Conservation (phyloP, 1,140 invertebrate genomes). For the Paralvinella palmiformis region DNA sequence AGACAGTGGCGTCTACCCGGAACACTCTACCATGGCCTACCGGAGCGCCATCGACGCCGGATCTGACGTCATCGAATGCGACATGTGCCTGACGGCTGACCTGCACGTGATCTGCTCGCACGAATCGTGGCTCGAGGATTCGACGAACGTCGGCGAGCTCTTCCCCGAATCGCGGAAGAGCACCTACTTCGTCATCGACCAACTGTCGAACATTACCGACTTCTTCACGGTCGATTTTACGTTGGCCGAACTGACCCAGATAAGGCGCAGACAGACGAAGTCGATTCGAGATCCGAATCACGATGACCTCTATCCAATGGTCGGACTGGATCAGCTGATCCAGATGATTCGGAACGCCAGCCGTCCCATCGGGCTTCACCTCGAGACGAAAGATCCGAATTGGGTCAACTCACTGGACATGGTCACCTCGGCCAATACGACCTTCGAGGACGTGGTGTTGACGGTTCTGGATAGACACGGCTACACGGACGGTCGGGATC, state of each 20-base stretch:
- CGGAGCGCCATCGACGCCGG: constrained; percentile 20
- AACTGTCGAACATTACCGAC: constrained; percentile 19
- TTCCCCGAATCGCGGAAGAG: constrained; percentile 10
- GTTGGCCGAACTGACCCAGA: constrained; percentile 17
- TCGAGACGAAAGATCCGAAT: constrained; percentile 7
- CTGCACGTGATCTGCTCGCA: constrained; percentile 22
- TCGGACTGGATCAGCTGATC: background rate
- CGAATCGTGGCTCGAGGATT: too few relatives aligned
- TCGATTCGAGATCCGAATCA: background rate
- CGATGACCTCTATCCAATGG: background rate
- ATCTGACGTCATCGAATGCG: constrained; percentile 31
- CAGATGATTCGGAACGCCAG: background rate
- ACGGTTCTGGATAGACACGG: constrained; percentile 5
- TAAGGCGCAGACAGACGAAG: background rate
- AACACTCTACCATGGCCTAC: constrained; percentile 30
- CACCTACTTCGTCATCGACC: constrained; percentile 14
- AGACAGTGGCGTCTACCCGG: constrained; percentile 26
- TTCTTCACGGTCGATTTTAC: constrained; percentile 30
- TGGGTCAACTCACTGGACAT: background rate
- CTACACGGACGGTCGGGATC: background rate
- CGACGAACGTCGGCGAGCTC: too few relatives aligned
- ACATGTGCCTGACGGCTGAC: constrained; percentile 30
- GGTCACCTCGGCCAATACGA: background rate
- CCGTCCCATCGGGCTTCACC: constrained; percentile 4
- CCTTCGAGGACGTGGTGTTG: constrained; percentile 15